Evolutionary conservation across 1,140 invertebrate genomes (phyloP).

Genomic region (Aphaenogaster ashmeadi): DNA sequence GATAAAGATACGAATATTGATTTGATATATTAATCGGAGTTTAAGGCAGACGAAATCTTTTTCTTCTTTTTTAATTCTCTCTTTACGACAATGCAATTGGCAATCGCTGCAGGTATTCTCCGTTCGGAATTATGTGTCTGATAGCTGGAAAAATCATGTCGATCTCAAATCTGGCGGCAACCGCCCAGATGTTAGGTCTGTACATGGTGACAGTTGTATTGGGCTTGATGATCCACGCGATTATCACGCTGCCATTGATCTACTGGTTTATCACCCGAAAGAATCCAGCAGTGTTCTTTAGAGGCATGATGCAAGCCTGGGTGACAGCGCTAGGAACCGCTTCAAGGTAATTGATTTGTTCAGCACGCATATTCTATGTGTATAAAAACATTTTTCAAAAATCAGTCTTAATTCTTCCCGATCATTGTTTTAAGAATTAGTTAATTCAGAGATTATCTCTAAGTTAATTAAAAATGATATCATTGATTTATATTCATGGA

Average conservation of each 20-base stretch:
- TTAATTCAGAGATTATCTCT: background rate
- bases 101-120: slow-evolving; percentile 88
- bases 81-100: slow-evolving; percentile 2
- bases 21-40: background rate
- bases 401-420: background rate
- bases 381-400: background rate
- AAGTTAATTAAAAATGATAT: slow-evolving; percentile 6
- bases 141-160: slow-evolving; percentile 91
- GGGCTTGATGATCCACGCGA: slow-evolving; percentile 90
- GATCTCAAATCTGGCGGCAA: slow-evolving; percentile 89
- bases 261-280: slow-evolving; percentile 89
- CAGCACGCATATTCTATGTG: background rate
- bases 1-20: background rate
- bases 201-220: slow-evolving; percentile 90
- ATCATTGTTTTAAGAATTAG: background rate
- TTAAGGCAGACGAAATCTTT: background rate
- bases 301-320: slow-evolving; percentile 89
- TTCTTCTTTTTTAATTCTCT: background rate
- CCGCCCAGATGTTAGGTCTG: slow-evolving; percentile 89
- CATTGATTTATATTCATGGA: background rate
- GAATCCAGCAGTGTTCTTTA: slow-evolving; percentile 90
- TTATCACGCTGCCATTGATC: slow-evolving; percentile 89
- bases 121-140: slow-evolving; percentile 91
- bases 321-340: slow-evolving; percentile 91
- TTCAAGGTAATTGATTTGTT: slow-evolving; percentile 87